Conservation (phyloP, 2,113 vertebrate genomes). For the Murina feae region DNA sequence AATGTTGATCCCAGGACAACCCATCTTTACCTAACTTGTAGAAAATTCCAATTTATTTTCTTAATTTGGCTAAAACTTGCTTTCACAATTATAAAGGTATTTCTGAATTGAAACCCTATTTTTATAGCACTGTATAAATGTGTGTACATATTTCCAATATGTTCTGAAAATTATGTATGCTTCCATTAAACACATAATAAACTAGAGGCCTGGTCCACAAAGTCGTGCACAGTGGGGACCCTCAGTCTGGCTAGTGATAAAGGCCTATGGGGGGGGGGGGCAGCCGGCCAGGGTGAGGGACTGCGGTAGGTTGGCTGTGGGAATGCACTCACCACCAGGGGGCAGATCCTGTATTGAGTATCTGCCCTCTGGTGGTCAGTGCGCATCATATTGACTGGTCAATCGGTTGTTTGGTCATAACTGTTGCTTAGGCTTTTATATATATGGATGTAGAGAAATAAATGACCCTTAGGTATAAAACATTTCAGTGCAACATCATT, state of each 20-base stretch:
- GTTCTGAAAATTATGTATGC: background rate
- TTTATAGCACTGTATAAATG: background rate
- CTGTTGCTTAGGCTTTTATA: no score
- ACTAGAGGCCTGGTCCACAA: no score
- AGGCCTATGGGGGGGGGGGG: no score
- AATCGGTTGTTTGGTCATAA: no score
- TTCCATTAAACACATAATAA: background rate
- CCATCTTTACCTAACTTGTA: background rate
- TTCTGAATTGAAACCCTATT: background rate
- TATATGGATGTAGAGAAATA: background rate
- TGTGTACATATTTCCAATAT: background rate
- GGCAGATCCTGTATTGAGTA: no score
- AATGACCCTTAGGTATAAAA: background rate
- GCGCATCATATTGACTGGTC: no score
- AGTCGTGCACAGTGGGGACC: no score
- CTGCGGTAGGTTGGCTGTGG: no score
- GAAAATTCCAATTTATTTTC: constrained; percentile 5
- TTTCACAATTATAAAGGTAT: background rate
- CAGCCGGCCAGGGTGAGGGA: no score
- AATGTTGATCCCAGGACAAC: background rate
- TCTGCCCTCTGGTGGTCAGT: no score
- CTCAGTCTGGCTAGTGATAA: no score
- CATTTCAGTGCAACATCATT: background rate
- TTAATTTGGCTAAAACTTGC: background rate
- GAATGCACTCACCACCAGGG: no score